These are phyloP conservation scores for Fregetta grallaria DNA, from an alignment of 2,113 vertebrate genomes.

Conservation along the genomic window DNA sequence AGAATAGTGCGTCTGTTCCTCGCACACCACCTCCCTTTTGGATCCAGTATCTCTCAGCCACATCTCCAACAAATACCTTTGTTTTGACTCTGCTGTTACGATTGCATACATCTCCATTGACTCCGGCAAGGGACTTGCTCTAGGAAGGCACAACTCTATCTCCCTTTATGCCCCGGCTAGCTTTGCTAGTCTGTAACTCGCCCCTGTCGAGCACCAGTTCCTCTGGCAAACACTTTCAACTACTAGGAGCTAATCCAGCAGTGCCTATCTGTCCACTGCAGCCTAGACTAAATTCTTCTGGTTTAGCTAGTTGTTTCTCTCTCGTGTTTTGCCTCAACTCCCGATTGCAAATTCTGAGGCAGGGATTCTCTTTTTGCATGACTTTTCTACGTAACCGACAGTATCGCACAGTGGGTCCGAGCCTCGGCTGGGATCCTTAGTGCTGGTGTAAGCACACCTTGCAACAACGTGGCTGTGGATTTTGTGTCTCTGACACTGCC, in stretches of 20 bases:
- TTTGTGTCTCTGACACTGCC: neutral
- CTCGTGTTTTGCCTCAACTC: neutral
- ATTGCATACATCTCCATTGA: neutral
- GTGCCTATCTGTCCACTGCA: neutral
- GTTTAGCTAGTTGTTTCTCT: neutral
- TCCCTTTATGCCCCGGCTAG: neutral
- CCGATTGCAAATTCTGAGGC: neutral
- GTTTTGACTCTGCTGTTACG: neutral
- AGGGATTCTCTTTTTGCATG: neutral
- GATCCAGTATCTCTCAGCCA: neutral
- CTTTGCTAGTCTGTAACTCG: neutral
- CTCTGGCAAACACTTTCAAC: neutral
- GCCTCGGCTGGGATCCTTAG: neutral
- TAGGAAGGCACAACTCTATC: neutral
- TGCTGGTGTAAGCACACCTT: neutral
- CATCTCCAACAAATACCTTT: neutral
- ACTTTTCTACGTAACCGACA: neutral
- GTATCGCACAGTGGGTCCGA: accelerated
- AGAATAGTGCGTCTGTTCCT: accelerated
- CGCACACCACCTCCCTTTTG: neutral
- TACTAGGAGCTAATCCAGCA: neutral
- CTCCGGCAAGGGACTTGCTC: neutral
- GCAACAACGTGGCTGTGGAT: accelerated
- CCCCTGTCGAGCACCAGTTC: neutral
- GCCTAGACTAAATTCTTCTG: neutral